Percentiles rank a stretch among this genome's conserved stretches.
Evolutionary conservation across 2,797 vertebrate genomes (phyloP).

Genomic region (Nothura maculosa): DNA sequence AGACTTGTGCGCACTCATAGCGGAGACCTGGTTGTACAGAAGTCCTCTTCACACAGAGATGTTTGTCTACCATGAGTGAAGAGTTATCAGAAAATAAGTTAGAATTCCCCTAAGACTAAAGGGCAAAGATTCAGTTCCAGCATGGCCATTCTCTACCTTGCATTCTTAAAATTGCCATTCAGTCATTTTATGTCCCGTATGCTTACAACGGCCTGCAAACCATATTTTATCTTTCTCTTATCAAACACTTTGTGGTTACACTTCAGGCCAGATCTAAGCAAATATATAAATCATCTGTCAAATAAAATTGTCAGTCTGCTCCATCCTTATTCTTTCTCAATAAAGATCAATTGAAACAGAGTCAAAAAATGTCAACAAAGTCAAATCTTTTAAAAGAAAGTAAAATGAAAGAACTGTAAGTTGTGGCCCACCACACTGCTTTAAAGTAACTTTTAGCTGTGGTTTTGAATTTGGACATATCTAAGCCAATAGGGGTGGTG

Average conservation of each 20-base stretch:
- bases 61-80: neutral
- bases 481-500: constrained; percentile 51
- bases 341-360: constrained; percentile 70
- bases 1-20: neutral
- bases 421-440: constrained; percentile 36
- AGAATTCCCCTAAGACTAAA: neutral
- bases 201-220: constrained; percentile 57
- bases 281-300: constrained; percentile 69
- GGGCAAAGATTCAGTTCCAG: neutral
- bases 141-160: neutral
- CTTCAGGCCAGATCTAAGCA: constrained; percentile 69
- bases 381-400: constrained; percentile 48
- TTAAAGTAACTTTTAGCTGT: constrained; percentile 59
- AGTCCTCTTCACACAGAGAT: neutral
- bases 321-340: constrained; percentile 58
- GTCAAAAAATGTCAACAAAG: constrained; percentile 55
- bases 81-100: neutral
- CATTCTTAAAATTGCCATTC: constrained; percentile 25
- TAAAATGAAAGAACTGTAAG: constrained; percentile 53
- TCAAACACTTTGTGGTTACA: constrained; percentile 67
- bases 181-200: constrained; percentile 47
- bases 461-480: constrained; percentile 57
- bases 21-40: neutral
- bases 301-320: constrained; percentile 67
- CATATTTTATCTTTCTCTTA: constrained; percentile 65